Percentiles rank a stretch among this genome's conserved stretches.
phyloP scores from a whole-genome alignment of 2,113 vertebrate genomes.

The Trichechus manatus region DNA sequence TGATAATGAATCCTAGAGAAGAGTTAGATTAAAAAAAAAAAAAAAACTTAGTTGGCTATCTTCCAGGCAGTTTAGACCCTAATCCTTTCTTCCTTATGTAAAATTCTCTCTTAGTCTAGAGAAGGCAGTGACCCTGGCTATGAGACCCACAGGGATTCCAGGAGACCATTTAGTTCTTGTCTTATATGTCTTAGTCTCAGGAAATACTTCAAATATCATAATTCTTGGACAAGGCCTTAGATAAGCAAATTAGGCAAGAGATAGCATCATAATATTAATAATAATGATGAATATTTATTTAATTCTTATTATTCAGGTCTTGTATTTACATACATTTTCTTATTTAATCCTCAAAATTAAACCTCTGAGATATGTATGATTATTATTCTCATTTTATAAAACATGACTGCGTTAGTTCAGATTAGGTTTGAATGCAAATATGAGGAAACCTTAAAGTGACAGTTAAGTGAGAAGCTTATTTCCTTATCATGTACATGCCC shows the following conservation, averaged over 20 bases:
- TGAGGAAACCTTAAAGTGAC: not conserved
- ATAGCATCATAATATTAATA: conserved; percentile 59
- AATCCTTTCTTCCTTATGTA: conserved; percentile 14
- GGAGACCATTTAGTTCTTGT: conserved; percentile 38
- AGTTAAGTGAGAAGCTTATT: not conserved
- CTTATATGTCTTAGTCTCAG: conserved; percentile 49
- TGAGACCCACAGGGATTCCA: not conserved
- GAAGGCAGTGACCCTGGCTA: not conserved
- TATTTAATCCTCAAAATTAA: conserved; percentile 56
- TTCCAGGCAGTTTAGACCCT: not conserved
- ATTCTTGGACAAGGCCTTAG: conserved; percentile 36
- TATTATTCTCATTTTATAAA: conserved; percentile 66
- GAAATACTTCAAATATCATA: conserved; percentile 58
- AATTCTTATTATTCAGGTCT: conserved; percentile 39
- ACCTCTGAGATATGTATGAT: not conserved
- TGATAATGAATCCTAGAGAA: not conserved
- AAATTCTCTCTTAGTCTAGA: conserved; percentile 36
- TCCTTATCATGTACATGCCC: not conserved
- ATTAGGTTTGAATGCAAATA: conserved; percentile 63
- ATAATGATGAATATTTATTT: conserved; percentile 60
- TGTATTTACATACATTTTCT: conserved; percentile 57
- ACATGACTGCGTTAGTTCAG: conserved; percentile 32
- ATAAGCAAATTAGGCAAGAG: conserved; percentile 69
- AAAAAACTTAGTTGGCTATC: not conserved
- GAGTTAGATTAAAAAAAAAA: not conserved